phyloP scores from a whole-genome alignment of 2,797 vertebrate genomes.

The Euphonia xanthogaster region DNA sequence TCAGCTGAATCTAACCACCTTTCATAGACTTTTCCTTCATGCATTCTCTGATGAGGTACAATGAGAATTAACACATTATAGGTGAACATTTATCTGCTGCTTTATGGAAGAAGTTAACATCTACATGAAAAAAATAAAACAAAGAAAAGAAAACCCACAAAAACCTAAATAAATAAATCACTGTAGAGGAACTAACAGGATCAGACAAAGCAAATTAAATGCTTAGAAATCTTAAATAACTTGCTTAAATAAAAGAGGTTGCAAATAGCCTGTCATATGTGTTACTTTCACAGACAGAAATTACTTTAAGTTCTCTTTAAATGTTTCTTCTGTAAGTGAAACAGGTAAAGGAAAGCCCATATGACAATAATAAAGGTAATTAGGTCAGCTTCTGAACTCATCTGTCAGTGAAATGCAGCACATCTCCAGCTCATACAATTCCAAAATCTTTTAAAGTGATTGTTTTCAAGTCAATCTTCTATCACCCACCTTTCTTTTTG shows the following conservation, averaged over 20 bases:
- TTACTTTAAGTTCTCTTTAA: not conserved
- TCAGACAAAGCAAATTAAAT: not conserved
- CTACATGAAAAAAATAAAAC: not conserved
- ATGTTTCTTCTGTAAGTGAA: not conserved
- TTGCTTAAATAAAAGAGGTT: not conserved
- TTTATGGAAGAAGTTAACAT: not conserved
- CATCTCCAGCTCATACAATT: not conserved
- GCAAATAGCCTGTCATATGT: not conserved
- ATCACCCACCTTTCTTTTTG: not conserved
- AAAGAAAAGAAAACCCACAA: not conserved
- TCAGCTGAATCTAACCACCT: not conserved
- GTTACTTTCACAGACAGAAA: not conserved
- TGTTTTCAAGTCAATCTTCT: constrained; percentile 42
- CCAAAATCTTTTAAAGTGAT: constrained; percentile 32
- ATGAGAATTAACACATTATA: not conserved
- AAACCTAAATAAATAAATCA: not conserved
- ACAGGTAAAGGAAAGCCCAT: not conserved
- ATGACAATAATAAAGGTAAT: not conserved
- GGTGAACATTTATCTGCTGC: not conserved
- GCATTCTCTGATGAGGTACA: not conserved
- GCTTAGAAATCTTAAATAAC: not conserved
- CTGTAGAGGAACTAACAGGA: not conserved
- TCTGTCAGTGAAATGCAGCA: not conserved
- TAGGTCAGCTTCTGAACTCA: constrained; percentile 4
- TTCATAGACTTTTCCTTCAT: not conserved